Base-by-base conservation (phyloP, 2,113 vertebrate genomes). In the Gymnarchus niloticus region DNA sequence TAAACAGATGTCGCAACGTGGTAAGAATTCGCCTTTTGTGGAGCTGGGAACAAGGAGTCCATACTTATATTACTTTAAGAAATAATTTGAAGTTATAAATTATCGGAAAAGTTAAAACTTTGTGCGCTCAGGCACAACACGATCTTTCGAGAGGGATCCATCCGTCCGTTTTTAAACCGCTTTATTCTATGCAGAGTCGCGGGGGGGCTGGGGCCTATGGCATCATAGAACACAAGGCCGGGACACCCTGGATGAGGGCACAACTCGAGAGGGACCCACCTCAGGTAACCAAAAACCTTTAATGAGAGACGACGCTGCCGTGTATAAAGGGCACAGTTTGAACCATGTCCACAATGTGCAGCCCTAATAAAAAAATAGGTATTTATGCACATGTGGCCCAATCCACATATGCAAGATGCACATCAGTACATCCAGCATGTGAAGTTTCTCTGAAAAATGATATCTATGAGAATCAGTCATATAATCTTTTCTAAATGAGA, bases 401-500 rank as follows among this genome's bases (percentile, higher is more conserved):
- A 33, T 41, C 44, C 7, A 78, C 44, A 78, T 78, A 78, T 78
- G 44, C 23, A 78, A 48, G 73, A 5, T 19, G 17, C 21, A 78
- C 9, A 78, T 10, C 28, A 83, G 81, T 1, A 21, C 52, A 56
- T 54, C 57, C 85, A 86, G 86, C 88, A 41, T 90, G 89, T 87
- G 88, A 84, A 87, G 86, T 85, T 89, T 88, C 86, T 89, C 88
- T 73, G 86, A 88, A n/a, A 23, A 91, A 84, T 59, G 89, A 92
- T 91, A 91, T 89, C 91, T 88, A 88, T 88, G 93, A 92, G 94
- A 93, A 93, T 89, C 90, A 94, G 90, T 93, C 91, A 92, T 91
- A 91, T 92, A 92, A 89, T 94, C 88, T 87, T 92, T 92, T 93
- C 95, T 95, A 95, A 96, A 96, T 94, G 93, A 96, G 93, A 93